A percentile compares a stretch with the other conserved stretches of the same genome.
These are phyloP conservation scores for Armadillidium nasatum DNA, from an alignment of 1,140 invertebrate species.

Conservation along the genomic window DNA sequence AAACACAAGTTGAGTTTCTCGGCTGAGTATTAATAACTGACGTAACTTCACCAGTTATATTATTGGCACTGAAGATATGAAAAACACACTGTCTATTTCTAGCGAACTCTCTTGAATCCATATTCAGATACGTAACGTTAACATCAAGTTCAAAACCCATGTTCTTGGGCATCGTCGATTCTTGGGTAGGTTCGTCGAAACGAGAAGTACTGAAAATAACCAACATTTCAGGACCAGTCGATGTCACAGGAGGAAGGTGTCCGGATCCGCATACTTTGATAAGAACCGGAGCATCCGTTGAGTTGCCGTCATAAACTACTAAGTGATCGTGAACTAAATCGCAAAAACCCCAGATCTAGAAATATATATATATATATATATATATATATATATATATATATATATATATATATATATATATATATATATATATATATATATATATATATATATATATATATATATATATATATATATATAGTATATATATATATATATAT, in stretches of 20 bases:
- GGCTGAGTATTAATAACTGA: slow-evolving; percentile 75
- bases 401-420: neutral
- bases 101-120: slow-evolving; percentile 49
- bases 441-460: neutral
- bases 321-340: slow-evolving; percentile 82
- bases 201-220: slow-evolving; percentile 86
- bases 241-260: slow-evolving; percentile 73
- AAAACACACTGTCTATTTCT: slow-evolving; percentile 81
- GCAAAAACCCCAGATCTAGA: slow-evolving; percentile 71
- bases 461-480: too few relatives aligned
- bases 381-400: neutral
- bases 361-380: neutral
- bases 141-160: slow-evolving; percentile 84
- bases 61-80: slow-evolving; percentile 70
- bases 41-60: slow-evolving; percentile 67
- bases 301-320: slow-evolving; percentile 84
- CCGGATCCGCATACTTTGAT: slow-evolving; percentile 84
- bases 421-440: neutral
- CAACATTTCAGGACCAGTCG: slow-evolving; percentile 75
- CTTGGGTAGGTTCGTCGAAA: slow-evolving; percentile 68
- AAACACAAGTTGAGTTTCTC: slow-evolving; percentile 78
- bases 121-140: slow-evolving; percentile 61
- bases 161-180: slow-evolving; percentile 58
- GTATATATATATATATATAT: too few relatives aligned
- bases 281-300: slow-evolving; percentile 77